Base-by-base conservation (phyloP, 2,797 vertebrate genomes). In the Anguilla marmorata region DNA sequence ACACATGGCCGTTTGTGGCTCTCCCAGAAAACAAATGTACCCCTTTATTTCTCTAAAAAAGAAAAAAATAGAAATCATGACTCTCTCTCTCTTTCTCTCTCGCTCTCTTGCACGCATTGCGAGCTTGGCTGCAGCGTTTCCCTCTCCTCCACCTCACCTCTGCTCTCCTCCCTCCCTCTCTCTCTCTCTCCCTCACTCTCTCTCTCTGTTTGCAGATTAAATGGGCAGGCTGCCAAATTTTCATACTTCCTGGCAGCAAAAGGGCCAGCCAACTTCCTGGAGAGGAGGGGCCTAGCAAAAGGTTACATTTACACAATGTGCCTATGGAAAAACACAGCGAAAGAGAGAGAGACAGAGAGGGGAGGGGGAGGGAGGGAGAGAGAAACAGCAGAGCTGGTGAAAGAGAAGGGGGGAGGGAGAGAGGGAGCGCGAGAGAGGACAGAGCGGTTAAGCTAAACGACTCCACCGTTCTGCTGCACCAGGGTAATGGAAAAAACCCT, bases 231-330 rank as follows among this genome's bases (percentile, higher is more conserved):
- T 97, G 96, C 97, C 97, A 97, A 96, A 96, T 96, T 96, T 96
- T 96, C 96, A 96, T 96, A 97, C 95, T 96, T 97, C 96, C 96
- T 96, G 96, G 96, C 96, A 97, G 93, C 92, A 93, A 94, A 95
- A 95, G 93, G 95, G 94, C 95, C 94, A 94, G 95, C 94, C 94
- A 91, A 96, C 96, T 96, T 97, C 96, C 96, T 95, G 97, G 95
- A 95, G 95, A 94, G 96, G 96, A 93, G 93, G 93, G 95, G 96
- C 96, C 95, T 95, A 92, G 94, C 93, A 94, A 97, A 97, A 98
- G 97, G 97, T 97, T 97, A 97, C 96, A 97, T 97, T 97, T 98
- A 97, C 97, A 97, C 96, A 96, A 96, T 96, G 96, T 95, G 96
- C 95, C 95, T 96, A 94, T 95, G 95, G 96, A 96, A 96, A 95